These are phyloP conservation scores for Microplitis manilae DNA, from an alignment of 2,888 invertebrate species.

Conservation along the genomic window DNA sequence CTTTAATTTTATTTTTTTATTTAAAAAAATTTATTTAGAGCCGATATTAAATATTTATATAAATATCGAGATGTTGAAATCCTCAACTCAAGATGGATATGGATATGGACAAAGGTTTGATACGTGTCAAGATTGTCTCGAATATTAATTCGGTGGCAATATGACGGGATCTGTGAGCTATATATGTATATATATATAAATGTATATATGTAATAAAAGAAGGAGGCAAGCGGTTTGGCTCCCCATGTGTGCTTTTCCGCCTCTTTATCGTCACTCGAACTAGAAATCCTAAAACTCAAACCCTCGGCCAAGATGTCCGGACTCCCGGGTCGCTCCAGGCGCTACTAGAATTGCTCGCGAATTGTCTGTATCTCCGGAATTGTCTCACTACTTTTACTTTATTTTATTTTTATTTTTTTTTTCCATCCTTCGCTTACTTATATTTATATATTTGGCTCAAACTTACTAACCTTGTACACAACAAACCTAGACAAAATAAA, in stretches of 20 bases:
- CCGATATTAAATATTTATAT: not conserved
- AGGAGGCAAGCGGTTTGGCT: conserved; percentile 10
- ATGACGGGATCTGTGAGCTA: conserved; percentile 12
- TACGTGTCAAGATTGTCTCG: conserved; percentile 70
- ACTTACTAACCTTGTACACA: conserved; percentile 16
- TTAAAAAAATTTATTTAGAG: not conserved
- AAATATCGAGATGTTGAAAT: conserved; percentile 15
- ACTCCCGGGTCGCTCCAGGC: conserved; percentile 44
- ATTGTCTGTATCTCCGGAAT: conserved; percentile 64
- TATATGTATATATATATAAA: no score
- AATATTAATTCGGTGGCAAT: conserved; percentile 43
- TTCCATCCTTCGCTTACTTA: conserved; percentile 14
- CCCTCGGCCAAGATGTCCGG: conserved; percentile 45
- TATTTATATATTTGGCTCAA: conserved; percentile 30
- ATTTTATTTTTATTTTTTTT: conserved; percentile 14
- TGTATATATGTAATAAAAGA: not conserved
- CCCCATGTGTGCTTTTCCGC: conserved; percentile 39
- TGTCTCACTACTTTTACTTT: conserved; percentile 43
- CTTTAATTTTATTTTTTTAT: not conserved
- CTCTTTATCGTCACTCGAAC: conserved; percentile 49
- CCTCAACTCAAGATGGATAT: not conserved
- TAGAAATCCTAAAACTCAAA: conserved; percentile 18
- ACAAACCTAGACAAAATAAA: conserved; percentile 50
- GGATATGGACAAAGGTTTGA: conserved; percentile 68
- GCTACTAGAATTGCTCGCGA: conserved; percentile 65